phyloP scores from a whole-genome alignment of 2,113 vertebrate species.

The Sylvia atricapilla region DNA sequence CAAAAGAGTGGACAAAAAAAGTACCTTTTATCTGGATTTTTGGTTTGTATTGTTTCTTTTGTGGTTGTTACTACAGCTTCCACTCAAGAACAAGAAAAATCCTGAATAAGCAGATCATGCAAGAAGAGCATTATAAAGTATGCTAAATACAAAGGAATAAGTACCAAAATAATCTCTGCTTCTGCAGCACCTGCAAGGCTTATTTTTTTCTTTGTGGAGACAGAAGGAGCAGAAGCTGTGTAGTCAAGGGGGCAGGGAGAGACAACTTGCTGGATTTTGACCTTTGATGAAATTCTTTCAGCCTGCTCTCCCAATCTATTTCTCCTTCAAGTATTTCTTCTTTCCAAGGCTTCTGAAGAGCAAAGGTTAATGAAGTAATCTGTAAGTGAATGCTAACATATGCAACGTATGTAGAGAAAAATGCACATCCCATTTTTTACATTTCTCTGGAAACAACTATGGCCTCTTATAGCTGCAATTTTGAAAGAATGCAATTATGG shows the following conservation, averaged over 20 bases:
- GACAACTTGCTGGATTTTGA: background rate
- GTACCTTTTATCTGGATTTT: background rate
- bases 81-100: background rate
- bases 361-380: constrained; percentile 52
- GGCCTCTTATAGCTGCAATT: constrained; percentile 51
- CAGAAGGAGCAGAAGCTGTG: background rate
- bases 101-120: background rate
- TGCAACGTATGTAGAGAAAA: constrained; percentile 21
- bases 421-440: constrained; percentile 28
- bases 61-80: background rate
- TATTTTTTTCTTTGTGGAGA: background rate
- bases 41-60: background rate
- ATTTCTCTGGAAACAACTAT: constrained; percentile 37
- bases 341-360: constrained; percentile 17
- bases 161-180: background rate
- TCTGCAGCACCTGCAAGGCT: background rate
- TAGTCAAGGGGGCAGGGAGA: background rate
- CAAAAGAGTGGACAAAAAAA: background rate
- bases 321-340: constrained; percentile 6
- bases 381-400: constrained; percentile 23
- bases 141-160: background rate
- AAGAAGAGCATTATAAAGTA: background rate
- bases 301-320: background rate
- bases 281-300: background rate
- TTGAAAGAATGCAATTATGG: constrained; percentile 50